These are phyloP conservation scores for Hafferia zeledoni DNA, from an alignment of 2,797 vertebrate genomes.

Conservation along the genomic window DNA sequence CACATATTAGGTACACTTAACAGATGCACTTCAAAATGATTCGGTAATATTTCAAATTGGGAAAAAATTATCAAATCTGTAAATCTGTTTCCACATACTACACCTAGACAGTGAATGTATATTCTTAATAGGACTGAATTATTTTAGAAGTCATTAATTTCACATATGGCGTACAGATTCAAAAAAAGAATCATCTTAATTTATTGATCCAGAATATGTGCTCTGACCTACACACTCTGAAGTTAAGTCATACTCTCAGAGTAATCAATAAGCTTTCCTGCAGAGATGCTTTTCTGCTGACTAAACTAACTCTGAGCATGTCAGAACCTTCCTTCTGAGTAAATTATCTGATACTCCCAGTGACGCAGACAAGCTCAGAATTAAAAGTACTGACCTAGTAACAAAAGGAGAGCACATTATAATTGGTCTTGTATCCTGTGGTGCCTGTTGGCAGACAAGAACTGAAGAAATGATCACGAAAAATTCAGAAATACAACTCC, in stretches of 20 bases:
- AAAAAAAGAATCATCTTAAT: not conserved
- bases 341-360: constrained; percentile 17
- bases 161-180: not conserved
- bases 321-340: not conserved
- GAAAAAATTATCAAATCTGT: not conserved
- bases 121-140: not conserved
- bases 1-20: not conserved
- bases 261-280: not conserved
- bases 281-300: constrained; percentile 27
- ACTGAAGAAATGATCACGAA: not conserved
- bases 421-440: not conserved
- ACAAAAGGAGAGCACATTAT: not conserved
- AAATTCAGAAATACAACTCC: not conserved
- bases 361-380: constrained; percentile 16
- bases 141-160: not conserved
- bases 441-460: not conserved
- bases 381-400: constrained; percentile 49
- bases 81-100: not conserved
- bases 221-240: not conserved
- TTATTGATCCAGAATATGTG: not conserved
- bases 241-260: not conserved
- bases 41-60: not conserved
- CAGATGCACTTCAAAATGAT: not conserved
- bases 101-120: not conserved
- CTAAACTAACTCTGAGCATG: not conserved